phyloP scores from a whole-genome alignment of 2,888 invertebrate genomes.

The Acanthosoma haemorrhoidale region DNA sequence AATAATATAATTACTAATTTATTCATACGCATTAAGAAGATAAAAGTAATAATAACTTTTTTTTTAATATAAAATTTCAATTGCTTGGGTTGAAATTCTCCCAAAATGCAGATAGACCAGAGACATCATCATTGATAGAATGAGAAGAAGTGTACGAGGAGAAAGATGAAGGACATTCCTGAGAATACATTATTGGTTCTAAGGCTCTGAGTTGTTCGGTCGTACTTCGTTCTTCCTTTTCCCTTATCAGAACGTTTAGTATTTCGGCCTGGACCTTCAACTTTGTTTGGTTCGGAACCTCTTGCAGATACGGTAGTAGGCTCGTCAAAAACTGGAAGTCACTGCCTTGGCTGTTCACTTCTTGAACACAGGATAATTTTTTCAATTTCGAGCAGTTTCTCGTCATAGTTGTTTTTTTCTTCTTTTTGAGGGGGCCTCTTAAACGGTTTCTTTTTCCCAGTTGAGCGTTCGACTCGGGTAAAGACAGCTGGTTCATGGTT shows the following conservation, averaged over 20 bases:
- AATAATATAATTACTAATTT: too few relatives aligned
- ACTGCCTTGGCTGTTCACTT: neutral
- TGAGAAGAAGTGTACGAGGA: too few relatives aligned
- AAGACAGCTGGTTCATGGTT: neutral
- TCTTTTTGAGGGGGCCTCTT: neutral
- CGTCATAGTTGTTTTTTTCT: neutral
- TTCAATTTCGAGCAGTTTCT: neutral
- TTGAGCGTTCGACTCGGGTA: neutral
- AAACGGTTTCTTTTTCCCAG: neutral
- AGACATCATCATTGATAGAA: too few relatives aligned
- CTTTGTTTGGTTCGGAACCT: neutral
- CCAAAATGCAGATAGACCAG: too few relatives aligned
- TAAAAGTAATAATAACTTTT: too few relatives aligned
- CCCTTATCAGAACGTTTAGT: neutral
- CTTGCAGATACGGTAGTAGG: neutral
- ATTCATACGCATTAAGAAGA: too few relatives aligned
- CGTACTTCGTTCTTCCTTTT: neutral
- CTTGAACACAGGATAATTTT: neutral
- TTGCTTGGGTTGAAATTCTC: too few relatives aligned
- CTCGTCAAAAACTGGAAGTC: neutral
- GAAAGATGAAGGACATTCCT: too few relatives aligned
- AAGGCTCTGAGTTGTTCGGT: neutral
- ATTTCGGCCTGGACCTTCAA: neutral
- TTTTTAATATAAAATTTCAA: too few relatives aligned
- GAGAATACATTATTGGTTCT: neutral